Evolutionary conservation across 2,113 vertebrate genomes (phyloP), one percentile per base, ranked within the genome.

Genomic region (Paraplagusia blochii): DNA sequence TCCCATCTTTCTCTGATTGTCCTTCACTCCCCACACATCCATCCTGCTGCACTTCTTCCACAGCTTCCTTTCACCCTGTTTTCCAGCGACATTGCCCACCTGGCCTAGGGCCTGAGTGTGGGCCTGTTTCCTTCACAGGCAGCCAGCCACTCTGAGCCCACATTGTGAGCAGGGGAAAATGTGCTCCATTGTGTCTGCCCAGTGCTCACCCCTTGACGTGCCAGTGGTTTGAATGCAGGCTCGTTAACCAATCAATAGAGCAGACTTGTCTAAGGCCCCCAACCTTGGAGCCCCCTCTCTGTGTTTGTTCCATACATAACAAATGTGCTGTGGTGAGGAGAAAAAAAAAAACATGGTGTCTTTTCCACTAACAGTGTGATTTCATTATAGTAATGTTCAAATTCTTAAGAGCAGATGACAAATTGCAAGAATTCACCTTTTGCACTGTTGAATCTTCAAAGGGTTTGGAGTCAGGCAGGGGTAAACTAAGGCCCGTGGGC

Each of bases 191-290:
- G 84, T 88, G 83, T 82, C 79, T 47, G 68, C 13, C 63, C 53
- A 15, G 52, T 12, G 55, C 79, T 79, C 79, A 11, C 59, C 68
- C 79, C 69, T 82, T 74, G 48, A 79, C 67, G 76, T 69, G 79
- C 79, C 81, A 82, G 74, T 75, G 80, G 68, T 52, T 82, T 84
- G 83, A 87, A 87, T 79, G 53, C 76, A 73, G 76, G 53, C 85
- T 88, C 82, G 85, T 88, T 88, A 87, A 78, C 83, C 82, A 85
- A 89, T 88, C 87, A 88, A 87, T 85, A 87, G 84, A 82, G 75
- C 87, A 84, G 77, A 85, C 77, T 73, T 77, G 80, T 83, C 81
- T 72, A 63, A 87, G 77, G 83, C 79, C 79, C 53, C 39, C 22
- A 66, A 83, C 86, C 82, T 85, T 88, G 82, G 88, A 87, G 82